These are phyloP conservation scores for Strix occidentalis DNA, from an alignment of 2,797 vertebrate genomes.

Conservation along the genomic window DNA sequence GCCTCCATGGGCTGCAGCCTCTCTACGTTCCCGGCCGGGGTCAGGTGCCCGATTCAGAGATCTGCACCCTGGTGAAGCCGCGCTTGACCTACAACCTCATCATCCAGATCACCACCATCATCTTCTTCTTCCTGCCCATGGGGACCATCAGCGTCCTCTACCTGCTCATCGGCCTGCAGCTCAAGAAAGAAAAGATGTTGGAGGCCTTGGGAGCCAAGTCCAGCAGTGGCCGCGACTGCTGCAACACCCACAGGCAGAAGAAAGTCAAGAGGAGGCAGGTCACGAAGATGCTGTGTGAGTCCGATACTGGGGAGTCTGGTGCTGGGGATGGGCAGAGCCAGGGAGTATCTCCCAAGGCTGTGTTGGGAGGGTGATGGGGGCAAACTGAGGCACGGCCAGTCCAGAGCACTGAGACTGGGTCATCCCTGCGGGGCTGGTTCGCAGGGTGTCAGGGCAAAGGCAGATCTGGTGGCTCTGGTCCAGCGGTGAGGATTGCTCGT, in stretches of 20 bases:
- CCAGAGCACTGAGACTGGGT: not conserved
- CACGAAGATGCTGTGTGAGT: constrained; percentile 97
- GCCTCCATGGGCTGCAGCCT: constrained; percentile 84
- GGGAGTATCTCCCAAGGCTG: not conserved
- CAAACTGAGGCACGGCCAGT: not conserved
- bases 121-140: constrained; percentile 94
- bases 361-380: not conserved
- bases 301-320: constrained; percentile 34
- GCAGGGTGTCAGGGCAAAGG: fast-evolving
- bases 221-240: constrained; percentile 45
- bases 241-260: constrained; percentile 74
- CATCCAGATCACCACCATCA: constrained; percentile 86
- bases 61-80: constrained; percentile 83
- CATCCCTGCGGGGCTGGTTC: not conserved
- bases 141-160: constrained; percentile 88
- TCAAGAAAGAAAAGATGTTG: constrained; percentile 84
- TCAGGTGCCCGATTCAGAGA: constrained; percentile 78
- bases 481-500: fast-evolving
- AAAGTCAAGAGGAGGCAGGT: constrained; percentile 86
- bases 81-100: constrained; percentile 88
- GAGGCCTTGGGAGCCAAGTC: constrained; percentile 76
- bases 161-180: constrained; percentile 87
- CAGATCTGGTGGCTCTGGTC: not conserved
- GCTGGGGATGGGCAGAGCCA: not conserved
- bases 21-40: constrained; percentile 71